Base-by-base conservation (phyloP, 1,140 invertebrate genomes). In the Ceratina calcarata region DNA sequence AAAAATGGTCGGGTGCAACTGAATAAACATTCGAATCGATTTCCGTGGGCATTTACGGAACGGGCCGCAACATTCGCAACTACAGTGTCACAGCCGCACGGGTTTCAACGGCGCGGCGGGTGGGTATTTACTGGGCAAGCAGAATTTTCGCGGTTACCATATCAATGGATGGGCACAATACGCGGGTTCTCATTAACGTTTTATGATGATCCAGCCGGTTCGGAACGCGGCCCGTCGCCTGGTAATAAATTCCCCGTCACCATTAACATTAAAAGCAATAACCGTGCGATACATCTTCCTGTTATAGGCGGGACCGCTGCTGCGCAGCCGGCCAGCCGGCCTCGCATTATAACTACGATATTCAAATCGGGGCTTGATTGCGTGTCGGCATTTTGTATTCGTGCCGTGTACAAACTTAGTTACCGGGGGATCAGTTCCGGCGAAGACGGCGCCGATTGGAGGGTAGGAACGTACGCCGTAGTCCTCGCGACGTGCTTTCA, bases 121-220 rank as follows among this genome's bases (percentile, higher is more conserved):
- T 16, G 18, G 22, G 55, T 74, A 67, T 80, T 74, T 73, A 67
- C 70, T n/a, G 32, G 70, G 78, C 69, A 78, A 78, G 73, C 78
- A 69, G 55, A 80, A 80, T 75, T 80, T 76, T 75, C 78, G 73
- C 58, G 73, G 78, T 74, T 76, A 66, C 51, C 57, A 60, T 76
- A 80, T 76, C 74, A 69, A 70, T 70, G 71, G 53, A 79, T 24
- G 71, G 62, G n/a, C 55, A 70, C 62, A 78, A 78, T 78, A 78
- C 75, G 80, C 20, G 62, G 6, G 68, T 75, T 60, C 80, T 70
- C 80, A 82, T 82, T 82, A 82, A 78, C 80, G 75, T 82, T 82
- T 82, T 82, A 82, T 78, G 80, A 82, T 82, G 80, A 82, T 82
- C 61, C 80, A 82, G 67, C 75, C 61, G 80, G 16, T 66, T 78